A percentile compares a stretch with the other conserved stretches of the same genome.
Evolutionary conservation across 92 coral and sea anemone genomes (phyloP).

Genomic region (Palythoa grandiflora): DNA sequence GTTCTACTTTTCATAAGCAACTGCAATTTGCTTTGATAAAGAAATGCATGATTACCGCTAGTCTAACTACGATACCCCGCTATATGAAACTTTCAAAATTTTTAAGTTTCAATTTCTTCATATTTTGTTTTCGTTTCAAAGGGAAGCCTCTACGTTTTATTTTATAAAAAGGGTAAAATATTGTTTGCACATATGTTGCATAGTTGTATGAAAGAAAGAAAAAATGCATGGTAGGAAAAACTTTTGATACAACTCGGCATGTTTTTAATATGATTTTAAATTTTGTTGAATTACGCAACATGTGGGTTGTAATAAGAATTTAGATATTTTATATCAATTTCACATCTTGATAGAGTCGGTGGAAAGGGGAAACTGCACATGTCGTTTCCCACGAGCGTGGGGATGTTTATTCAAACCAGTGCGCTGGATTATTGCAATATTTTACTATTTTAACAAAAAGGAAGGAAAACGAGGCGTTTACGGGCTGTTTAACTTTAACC

Average conservation of each 20-base stretch:
- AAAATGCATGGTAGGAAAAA: too few relatives aligned
- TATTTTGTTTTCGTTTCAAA: neutral
- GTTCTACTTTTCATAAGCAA: neutral
- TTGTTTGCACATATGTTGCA: too few relatives aligned
- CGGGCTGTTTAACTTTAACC: too few relatives aligned
- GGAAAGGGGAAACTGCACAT: neutral
- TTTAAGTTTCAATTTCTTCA: neutral
- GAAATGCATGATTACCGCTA: neutral
- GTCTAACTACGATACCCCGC: neutral
- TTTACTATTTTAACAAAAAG: neutral
- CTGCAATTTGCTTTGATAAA: neutral
- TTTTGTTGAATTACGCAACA: too few relatives aligned
- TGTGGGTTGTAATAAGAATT: too few relatives aligned
- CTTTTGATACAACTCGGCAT: too few relatives aligned
- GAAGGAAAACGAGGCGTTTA: too few relatives aligned
- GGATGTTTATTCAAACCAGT: neutral
- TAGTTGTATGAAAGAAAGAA: too few relatives aligned
- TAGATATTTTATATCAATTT: neutral
- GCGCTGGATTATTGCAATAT: neutral
- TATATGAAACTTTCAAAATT: neutral
- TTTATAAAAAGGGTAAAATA: too few relatives aligned
- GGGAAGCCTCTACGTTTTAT: too few relatives aligned
- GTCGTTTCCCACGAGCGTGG: slow-evolving; percentile 17
- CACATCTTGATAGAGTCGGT: neutral
- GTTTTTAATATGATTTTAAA: too few relatives aligned